Percentiles rank a stretch among this genome's conserved stretches.
phyloP scores from a whole-genome alignment of 1,140 invertebrate species.

The Hirudo medicinalis region DNA sequence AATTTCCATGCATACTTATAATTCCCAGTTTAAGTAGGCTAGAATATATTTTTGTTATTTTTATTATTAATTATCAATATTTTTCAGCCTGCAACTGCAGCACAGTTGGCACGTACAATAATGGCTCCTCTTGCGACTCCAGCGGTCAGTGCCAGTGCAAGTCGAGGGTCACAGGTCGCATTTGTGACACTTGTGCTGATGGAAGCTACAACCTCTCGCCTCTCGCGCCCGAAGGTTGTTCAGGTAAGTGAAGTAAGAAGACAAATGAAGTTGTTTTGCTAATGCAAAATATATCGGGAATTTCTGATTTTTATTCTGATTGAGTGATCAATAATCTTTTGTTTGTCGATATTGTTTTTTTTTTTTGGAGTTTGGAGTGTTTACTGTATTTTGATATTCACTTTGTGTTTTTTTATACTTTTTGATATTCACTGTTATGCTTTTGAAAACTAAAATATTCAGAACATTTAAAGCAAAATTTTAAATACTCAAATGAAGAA shows the following conservation, averaged over 20 bases:
- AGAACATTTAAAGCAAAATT: slow-evolving; percentile 49
- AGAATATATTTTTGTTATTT: too few relatives aligned
- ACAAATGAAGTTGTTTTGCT: not conserved
- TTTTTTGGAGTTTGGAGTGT: too few relatives aligned
- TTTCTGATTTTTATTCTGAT: not conserved
- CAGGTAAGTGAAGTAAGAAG: slow-evolving; percentile 16
- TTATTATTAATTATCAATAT: not conserved
- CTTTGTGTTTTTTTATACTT: not conserved
- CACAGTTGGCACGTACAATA: not conserved
- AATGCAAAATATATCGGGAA: too few relatives aligned
- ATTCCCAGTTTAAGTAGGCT: too few relatives aligned
- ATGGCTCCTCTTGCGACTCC: slow-evolving; percentile 16
- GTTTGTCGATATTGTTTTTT: not conserved
- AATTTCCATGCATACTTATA: too few relatives aligned
- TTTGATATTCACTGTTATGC: slow-evolving; percentile 10
- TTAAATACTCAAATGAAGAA: not conserved
- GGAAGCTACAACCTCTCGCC: slow-evolving; percentile 19
- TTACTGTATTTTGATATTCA: not conserved
- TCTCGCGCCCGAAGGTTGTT: slow-evolving; percentile 20
- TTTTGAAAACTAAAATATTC: slow-evolving; percentile 31
- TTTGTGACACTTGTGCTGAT: slow-evolving; percentile 24
- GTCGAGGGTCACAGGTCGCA: slow-evolving; percentile 23
- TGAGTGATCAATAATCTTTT: not conserved
- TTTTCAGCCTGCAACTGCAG: slow-evolving; percentile 22
- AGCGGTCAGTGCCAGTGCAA: slow-evolving; percentile 41